A percentile compares a stretch with the other conserved stretches of the same genome.
Evolutionary conservation across 2,113 vertebrate species (phyloP).

Genomic region (Saguinus imperator): DNA sequence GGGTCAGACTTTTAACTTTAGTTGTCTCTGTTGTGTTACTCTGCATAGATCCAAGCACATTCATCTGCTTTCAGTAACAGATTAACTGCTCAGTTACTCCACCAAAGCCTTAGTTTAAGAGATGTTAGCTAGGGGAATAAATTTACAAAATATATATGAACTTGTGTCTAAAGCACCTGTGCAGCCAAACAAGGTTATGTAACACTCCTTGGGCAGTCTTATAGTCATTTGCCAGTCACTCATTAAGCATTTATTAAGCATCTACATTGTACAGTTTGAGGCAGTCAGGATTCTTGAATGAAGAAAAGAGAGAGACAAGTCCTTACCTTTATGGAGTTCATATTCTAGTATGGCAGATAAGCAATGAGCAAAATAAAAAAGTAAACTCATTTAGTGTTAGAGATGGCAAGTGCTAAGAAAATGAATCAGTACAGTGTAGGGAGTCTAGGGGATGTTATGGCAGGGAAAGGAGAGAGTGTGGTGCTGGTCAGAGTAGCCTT

Average conservation of each 20-base stretch:
- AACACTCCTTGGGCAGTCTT: neutral
- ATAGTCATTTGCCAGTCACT: neutral
- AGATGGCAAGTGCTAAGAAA: neutral
- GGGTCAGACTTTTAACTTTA: neutral
- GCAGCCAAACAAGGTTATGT: neutral
- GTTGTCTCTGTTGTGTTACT: neutral
- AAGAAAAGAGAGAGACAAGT: neutral
- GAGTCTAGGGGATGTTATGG: neutral
- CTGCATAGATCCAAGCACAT: neutral
- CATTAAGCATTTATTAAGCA: neutral
- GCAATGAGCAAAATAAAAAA: neutral
- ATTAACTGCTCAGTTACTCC: neutral
- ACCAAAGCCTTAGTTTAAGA: neutral
- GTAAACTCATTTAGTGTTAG: neutral
- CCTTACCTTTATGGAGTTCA: neutral
- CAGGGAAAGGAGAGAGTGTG: rapidly evolving
- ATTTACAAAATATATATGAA: neutral
- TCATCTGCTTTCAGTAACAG: neutral
- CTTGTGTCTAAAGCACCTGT: neutral
- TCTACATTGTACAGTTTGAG: neutral
- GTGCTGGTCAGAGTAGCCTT: neutral
- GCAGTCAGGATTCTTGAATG: neutral
- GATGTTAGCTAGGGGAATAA: neutral
- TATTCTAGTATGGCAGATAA: neutral
- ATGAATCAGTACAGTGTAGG: neutral